Base-by-base conservation (phyloP, 2,113 vertebrate genomes). In the Lethenteron reissneri region DNA sequence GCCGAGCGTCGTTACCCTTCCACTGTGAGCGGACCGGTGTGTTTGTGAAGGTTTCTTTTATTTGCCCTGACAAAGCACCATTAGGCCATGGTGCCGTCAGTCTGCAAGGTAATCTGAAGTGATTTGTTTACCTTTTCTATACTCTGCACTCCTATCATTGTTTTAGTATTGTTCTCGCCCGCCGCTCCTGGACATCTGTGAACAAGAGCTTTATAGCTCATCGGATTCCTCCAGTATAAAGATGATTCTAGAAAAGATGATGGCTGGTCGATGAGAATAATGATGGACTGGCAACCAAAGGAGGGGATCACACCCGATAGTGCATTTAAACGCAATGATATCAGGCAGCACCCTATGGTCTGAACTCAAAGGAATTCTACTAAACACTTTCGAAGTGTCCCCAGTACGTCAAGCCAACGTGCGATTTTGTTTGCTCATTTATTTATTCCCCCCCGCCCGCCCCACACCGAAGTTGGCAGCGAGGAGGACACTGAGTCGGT, bases 401-500 rank as follows among this genome's bases (percentile, higher is more conserved):
- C 8, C 41, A 41, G 41, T 41, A 41, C 41, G 6, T 41, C 5
- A 41, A 41, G 41, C 41, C 41, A 41, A 7, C 41, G 41, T 41
- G 41, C 41, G 41, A 41, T 41, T 41, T 41, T 41, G 41, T 41
- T 41, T 41, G 41, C 41, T 41, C 41, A 41, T 41, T 41, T 41
- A 41, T 41, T 41, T 41, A 41, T 41, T 41, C 41, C 41, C 41
- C 25, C 41, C 41, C 41, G 41, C 41, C 41, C 41, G 41, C 41
- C 41, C 41, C 41, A 7, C 41, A 76, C 2, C 75, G 76, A 85
- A 99, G 94, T 92, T 81, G 90, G 90, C 72, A 73, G 74, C 19
- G 90, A 95, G 75, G 82, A 86, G 77, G 88, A 87, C 60, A 88
- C 85, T 81, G 88, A 87, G 73, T 82, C 83, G 41, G 82, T 90